Evolutionary conservation across 2,888 invertebrate species (phyloP).

Genomic region (Pristionchus exspectatus): DNA sequence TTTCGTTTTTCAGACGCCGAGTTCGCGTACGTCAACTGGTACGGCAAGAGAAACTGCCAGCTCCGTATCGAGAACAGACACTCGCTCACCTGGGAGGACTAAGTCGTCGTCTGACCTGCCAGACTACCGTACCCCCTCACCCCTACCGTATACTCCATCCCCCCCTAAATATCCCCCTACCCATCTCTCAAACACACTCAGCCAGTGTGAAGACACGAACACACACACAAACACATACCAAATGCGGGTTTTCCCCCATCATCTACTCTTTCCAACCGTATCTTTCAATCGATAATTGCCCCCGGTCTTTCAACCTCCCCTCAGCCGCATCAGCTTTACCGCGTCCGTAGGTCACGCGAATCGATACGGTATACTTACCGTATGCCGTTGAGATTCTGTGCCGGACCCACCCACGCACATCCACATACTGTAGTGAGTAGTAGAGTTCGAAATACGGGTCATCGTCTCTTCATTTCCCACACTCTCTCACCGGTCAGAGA

Average conservation of each 20-base stretch:
- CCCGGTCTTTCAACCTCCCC: conserved; percentile 12
- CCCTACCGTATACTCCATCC: neutral
- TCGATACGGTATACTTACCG: neutral
- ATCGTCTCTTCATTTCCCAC: too few species aligned
- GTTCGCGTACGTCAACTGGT: conserved; percentile 76
- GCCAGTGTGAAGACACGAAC: neutral
- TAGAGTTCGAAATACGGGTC: too few species aligned
- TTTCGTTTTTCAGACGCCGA: conserved; percentile 66
- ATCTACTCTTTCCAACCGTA: neutral
- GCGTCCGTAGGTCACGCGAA: conserved; percentile 5
- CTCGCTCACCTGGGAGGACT: conserved; percentile 78
- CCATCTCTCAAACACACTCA: conserved; percentile 46
- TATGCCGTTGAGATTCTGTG: conserved; percentile 11
- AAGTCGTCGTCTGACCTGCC: conserved; percentile 55
- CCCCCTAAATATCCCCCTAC: conserved; percentile 4
- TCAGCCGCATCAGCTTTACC: conserved; percentile 48
- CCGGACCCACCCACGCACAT: neutral
- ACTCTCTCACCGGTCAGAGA: too few species aligned
- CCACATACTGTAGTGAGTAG: conserved; percentile 46
- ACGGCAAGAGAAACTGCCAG: conserved; percentile 78
- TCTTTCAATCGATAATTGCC: conserved; percentile 33
- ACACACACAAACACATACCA: conserved; percentile 2
- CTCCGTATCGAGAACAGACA: conserved; percentile 75
- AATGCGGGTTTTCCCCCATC: conserved; percentile 27
- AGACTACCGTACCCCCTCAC: neutral